Base-by-base conservation (phyloP, 2,113 vertebrate species). In the Myxocyprinus asiaticus region DNA sequence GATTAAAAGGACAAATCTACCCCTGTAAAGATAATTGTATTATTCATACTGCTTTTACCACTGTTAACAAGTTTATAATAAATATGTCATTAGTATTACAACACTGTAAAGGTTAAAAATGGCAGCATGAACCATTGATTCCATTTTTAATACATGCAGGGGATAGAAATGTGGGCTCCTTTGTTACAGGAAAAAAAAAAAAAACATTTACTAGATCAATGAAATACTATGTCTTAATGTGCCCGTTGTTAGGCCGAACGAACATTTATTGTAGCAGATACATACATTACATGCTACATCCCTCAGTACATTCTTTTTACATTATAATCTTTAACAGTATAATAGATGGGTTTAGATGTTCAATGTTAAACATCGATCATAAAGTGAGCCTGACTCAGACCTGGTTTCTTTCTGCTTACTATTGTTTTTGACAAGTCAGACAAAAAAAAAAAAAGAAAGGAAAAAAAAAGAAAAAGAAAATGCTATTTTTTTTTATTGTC, bases 341-440 rank as follows among this genome's bases (percentile, higher is more conserved):
- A n/a, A 48, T 67, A 3, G 4, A 69, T 8, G 6, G 14, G 50
- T 4, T 51, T 42, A 14, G 6, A 42, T 69, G 22, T 55, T 53
- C 22, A 64, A 43, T 15, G 42, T 72, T 72, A 7, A n/a, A 4
- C 15, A 4, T 33, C 7, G 22, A 33, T 56, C 50, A 44, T 5
- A 44, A 44, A 44, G 8, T 67, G 2, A 67, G 5, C 4, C 15
- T 48, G 3, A 48, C n/a, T 12, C 3, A 9, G 42, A 3, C 5
- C 7, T 47, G 9, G 58, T 22, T 10, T 62, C 9, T 74, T 33
- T 73, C 56, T 73, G 56, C 71, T 14, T 68, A n/a, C n/a, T n/a
- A 33, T 33, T 33, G 22, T 1, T 33, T 33, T 33, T 33, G 22
- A 33, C 22, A 33, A 33, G 22, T n/a, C n/a, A n/a, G n/a, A n/a